A percentile compares a stretch with the other conserved stretches of the same genome.
phyloP scores from a whole-genome alignment of 2,888 invertebrate genomes.

The Drosophila prolongata region DNA sequence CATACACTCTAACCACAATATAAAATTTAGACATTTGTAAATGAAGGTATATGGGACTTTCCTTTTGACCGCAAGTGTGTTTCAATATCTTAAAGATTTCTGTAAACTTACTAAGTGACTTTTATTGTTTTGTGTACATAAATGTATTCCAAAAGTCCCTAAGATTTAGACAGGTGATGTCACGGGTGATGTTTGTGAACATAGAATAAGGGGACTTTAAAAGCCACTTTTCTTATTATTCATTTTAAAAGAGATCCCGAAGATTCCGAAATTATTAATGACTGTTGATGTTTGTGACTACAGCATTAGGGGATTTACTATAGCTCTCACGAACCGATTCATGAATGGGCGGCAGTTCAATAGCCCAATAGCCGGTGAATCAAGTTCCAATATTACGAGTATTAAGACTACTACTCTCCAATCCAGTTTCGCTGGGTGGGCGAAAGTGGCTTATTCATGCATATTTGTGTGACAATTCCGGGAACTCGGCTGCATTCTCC shows the following conservation, averaged over 20 bases:
- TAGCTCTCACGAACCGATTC: conserved; percentile 6
- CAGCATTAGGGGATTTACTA: conserved; percentile 8
- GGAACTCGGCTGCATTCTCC: conserved; percentile 50
- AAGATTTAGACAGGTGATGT: no score
- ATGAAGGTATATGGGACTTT: no score
- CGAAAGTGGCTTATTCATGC: conserved; percentile 53
- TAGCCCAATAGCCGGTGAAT: conserved; percentile 9
- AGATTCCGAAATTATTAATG: not conserved
- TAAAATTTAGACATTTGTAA: no score
- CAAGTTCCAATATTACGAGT: conserved; percentile 7
- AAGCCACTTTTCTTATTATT: no score
- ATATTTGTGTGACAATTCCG: conserved; percentile 38
- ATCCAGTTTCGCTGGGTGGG: conserved; percentile 18
- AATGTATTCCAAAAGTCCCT: no score
- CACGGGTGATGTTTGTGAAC: no score
- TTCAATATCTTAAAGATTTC: no score
- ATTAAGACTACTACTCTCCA: conserved; percentile 10
- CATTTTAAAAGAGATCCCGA: not conserved
- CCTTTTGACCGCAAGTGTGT: no score
- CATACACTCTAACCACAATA: no score
- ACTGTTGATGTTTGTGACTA: conserved; percentile 6
- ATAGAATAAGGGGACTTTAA: no score
- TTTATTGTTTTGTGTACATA: no score
- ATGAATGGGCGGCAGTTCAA: conserved; percentile 31
- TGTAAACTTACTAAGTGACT: no score